Evolutionary conservation across 2,797 vertebrate species (phyloP).

Genomic region (Molossus molossus): DNA sequence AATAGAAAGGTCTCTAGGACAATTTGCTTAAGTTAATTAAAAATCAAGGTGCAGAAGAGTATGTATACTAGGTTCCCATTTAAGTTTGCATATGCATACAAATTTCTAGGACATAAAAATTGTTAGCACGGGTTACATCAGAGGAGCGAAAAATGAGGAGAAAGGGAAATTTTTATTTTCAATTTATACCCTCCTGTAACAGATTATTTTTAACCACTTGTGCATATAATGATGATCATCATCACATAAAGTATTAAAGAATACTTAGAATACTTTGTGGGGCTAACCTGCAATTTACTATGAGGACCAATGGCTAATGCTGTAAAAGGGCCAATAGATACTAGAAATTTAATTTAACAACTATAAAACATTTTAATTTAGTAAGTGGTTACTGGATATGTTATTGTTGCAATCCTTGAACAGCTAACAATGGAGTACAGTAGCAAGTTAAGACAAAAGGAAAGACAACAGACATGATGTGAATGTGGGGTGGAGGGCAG

Average conservation of each 20-base stretch:
- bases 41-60: background rate
- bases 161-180: conserved; percentile 47
- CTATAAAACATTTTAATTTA: background rate
- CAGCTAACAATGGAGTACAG: background rate
- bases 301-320: background rate
- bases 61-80: background rate
- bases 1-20: conserved; percentile 39
- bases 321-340: background rate
- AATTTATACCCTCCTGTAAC: background rate
- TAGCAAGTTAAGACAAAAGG: background rate
- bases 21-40: conserved; percentile 64
- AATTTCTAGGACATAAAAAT: conserved; percentile 33
- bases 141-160: conserved; percentile 15
- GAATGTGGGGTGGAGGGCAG: background rate
- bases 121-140: conserved; percentile 21
- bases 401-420: background rate
- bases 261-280: background rate
- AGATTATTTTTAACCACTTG: conserved; percentile 38
- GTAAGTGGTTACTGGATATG: background rate
- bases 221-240: background rate
- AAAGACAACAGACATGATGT: background rate
- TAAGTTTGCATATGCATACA: background rate
- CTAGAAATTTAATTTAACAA: conserved; percentile 38
- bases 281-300: conserved; percentile 3
- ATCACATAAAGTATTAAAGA: conserved; percentile 29